Percentiles rank a stretch among this genome's conserved stretches.
Evolutionary conservation across 1,140 invertebrate genomes (phyloP).

Genomic region (Drosophila kohkoa): DNA sequence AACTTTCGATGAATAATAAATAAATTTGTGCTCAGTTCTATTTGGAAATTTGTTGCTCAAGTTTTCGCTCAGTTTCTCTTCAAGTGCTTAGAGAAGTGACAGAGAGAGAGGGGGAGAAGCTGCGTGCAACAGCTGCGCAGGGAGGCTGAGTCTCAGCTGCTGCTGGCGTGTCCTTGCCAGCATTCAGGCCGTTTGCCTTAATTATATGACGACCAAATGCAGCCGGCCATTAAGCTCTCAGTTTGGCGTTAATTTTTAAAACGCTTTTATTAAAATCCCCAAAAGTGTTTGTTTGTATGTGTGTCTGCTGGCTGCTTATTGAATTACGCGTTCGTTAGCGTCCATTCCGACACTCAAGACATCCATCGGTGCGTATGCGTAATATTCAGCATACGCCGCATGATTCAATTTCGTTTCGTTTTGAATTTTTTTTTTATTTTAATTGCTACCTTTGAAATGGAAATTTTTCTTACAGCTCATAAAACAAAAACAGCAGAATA

Average conservation of each 20-base stretch:
- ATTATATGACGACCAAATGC: conserved; percentile 2
- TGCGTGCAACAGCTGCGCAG: conserved; percentile 49
- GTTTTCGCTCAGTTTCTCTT: conserved; percentile 27
- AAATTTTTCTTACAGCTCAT: conserved; percentile 37
- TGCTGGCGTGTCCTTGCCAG: conserved; percentile 1
- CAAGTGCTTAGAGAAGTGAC: too few relatives aligned
- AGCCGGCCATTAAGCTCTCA: conserved; percentile 27
- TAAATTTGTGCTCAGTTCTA: conserved; percentile 24
- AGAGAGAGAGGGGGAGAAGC: background rate
- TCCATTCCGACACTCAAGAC: background rate
- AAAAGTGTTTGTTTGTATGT: conserved; percentile 14
- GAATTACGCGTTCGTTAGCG: conserved; percentile 19
- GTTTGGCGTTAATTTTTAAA: conserved; percentile 38
- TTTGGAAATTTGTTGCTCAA: conserved; percentile 31
- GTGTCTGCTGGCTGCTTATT: conserved; percentile 11
- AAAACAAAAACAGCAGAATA: conserved; percentile 22
- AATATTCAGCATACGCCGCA: conserved; percentile 52
- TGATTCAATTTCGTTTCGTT: conserved; percentile 21
- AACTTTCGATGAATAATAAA: background rate
- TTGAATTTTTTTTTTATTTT: background rate
- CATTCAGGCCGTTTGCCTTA: background rate
- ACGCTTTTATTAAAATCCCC: conserved; percentile 19
- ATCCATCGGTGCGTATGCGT: conserved; percentile 34
- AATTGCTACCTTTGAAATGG: conserved; percentile 21
- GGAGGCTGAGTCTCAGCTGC: background rate